Base-by-base conservation (phyloP, 37 sponge, comb jelly and placozoan species). In the Axinella damicornis region DNA sequence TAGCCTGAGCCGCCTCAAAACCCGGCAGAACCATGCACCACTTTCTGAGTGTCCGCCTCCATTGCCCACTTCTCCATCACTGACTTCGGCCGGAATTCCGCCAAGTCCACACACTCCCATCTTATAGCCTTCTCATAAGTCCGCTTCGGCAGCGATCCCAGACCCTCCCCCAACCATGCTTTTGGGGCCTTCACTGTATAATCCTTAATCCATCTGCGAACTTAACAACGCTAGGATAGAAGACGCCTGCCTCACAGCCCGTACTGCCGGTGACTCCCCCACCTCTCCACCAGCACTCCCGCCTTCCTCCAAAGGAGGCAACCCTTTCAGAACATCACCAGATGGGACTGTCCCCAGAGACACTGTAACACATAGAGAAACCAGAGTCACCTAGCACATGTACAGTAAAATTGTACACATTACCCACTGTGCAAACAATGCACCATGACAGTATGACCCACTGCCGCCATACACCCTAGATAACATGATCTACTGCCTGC, bases 151-250 rank as follows among this genome's bases (percentile, higher is more conserved):
- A 74, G 30, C 59, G 75, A 54, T 32, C 75, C 75, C 17, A 54
- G 75, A 18, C 75, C 75, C 17, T 74, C 75, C 2, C 75, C 75
- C 59, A 74, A 57, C 75, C 75, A 57, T 22, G 39, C 72, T 41
- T 35, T 37, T 16, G 37, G 6, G 46, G 58, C 30, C 34, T 67
- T 67, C 33, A 11, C 33, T 19, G 68, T 11, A 33, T 1, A 2
- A 19, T 11, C 19, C 19, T 18, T 67, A 34, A 30, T 34, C 9
- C 32, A 34, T n/a, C n/a, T n/a, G n/a, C 5, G 68, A 30, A 14
- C 12, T 34, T 4, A 67, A 34, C 33, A 67, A 11, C 2, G 68
- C 27, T 5, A 67, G 2, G 19, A 67, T 16, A 34, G 68, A 33
- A 34, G 33, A 33, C 5, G 68, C 28, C 33, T 67, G 68, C 9